Evolutionary conservation across 2,888 invertebrate genomes (phyloP), one percentile per base, ranked within the genome.

Genomic region (Phrixothrix hirtus): DNA sequence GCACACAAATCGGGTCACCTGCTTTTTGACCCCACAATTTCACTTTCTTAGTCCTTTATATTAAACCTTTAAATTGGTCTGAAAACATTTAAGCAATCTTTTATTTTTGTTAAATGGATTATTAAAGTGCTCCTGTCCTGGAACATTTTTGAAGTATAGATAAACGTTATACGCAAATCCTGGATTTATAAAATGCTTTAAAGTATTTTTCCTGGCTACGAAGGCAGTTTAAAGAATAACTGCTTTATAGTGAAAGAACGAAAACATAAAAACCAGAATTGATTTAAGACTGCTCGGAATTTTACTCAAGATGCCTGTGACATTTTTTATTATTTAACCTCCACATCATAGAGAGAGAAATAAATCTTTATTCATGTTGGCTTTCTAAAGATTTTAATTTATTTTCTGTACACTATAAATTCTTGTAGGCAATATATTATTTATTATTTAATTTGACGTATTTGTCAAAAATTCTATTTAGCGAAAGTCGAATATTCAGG

Each of bases 1-100:
- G 59, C 53, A 44, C 42, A 34, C 42, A 26, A 51, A 61, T 56
- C 58, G 55, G 61, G 61, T 61, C 58, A 59, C 54, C 44, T 49
- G 59, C 61, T 57, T 57, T 58, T 57, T 58, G 58, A 52, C 59
- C 58, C 60, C 17, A 29, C 49, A 39, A 55, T 55, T 59, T 49
- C 45, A 31, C 47, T 41, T 38, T 38, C 38, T 49, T 42, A 53
- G 49, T 49, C 53, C 57, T 49, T 46, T 53, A 35, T 32, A 34
- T 41, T 38, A 26, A 29, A 43, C 46, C 47, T 37, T 48, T 51
- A 44, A 45, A 37, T 44, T 42, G 43, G 36, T 37, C 44, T n/a
- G n/a, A n/a, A n/a, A n/a, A n/a, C n/a, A n/a, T n/a, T n/a, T n/a
- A n/a, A n/a, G n/a, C n/a, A n/a, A n/a, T n/a, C 44, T 41, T 44